Evolutionary conservation across 2,113 vertebrate species (phyloP).

Genomic region (Clarias gariepinus): DNA sequence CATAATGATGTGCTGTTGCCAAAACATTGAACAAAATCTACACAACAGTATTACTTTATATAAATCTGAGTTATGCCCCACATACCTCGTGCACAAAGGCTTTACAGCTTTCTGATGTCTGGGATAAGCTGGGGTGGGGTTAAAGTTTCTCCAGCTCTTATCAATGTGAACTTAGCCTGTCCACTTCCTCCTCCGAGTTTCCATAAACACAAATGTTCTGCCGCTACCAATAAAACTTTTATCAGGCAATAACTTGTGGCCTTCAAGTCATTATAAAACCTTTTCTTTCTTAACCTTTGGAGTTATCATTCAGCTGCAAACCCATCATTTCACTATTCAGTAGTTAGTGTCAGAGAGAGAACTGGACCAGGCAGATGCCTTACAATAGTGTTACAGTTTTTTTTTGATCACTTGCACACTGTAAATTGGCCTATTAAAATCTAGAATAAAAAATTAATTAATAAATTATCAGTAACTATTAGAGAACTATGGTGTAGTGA

Average conservation of each 20-base stretch:
- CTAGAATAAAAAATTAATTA: too few relatives aligned
- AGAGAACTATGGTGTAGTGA: too few relatives aligned
- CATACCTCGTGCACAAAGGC: not conserved
- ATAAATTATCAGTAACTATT: too few relatives aligned
- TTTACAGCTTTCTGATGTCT: not conserved
- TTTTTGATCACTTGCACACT: too few relatives aligned
- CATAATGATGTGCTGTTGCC: too few relatives aligned
- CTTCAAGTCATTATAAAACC: slow-evolving; percentile 57
- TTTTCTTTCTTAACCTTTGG: slow-evolving; percentile 61
- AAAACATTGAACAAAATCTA: not conserved
- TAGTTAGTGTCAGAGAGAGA: not conserved
- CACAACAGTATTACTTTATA: not conserved
- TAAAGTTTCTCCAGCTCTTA: slow-evolving; percentile 9
- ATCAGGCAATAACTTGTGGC: slow-evolving; percentile 61
- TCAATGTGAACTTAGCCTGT: not conserved
- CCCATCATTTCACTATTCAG: not conserved
- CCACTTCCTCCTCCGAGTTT: not conserved
- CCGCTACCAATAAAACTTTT: slow-evolving; percentile 59
- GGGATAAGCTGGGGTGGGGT: not conserved
- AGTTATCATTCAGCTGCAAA: slow-evolving; percentile 44
- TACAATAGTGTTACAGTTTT: not conserved
- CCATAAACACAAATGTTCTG: slow-evolving; percentile 38
- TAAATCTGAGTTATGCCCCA: not conserved
- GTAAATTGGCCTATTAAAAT: too few relatives aligned
- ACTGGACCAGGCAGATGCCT: not conserved